These are phyloP conservation scores for Andrena fulva DNA, from an alignment of 2,888 invertebrate genomes.

Conservation along the genomic window DNA sequence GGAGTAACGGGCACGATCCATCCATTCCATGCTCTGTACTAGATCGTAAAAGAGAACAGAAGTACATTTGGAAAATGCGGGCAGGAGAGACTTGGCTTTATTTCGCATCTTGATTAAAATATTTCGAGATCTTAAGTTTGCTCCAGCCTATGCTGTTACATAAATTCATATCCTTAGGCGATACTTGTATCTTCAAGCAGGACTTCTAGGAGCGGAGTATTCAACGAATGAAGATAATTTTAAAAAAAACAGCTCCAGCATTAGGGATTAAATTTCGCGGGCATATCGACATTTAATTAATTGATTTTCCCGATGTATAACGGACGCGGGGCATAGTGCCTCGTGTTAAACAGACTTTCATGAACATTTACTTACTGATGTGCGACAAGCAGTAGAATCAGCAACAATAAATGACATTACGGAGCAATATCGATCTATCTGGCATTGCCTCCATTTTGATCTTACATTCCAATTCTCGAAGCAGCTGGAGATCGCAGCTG, in stretches of 20 bases:
- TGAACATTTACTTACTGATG: slow-evolving; percentile 62
- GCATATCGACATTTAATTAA: slow-evolving; percentile 26
- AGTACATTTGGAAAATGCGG: not conserved
- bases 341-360: not conserved
- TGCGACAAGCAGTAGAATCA: slow-evolving; percentile 73
- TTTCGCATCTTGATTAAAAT: not conserved
- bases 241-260: slow-evolving; percentile 29
- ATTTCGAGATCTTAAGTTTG: not conserved
- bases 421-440: slow-evolving; percentile 76
- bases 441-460: slow-evolving; percentile 80
- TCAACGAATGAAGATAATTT: slow-evolving; percentile 13
- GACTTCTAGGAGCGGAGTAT: not conserved
- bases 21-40: slow-evolving; percentile 83
- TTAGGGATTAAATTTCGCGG: slow-evolving; percentile 60
- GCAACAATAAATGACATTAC: slow-evolving; percentile 74
- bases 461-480: slow-evolving; percentile 71
- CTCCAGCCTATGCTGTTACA: not conserved
- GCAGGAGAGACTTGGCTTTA: not conserved
- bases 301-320: not conserved
- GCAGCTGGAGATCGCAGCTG: slow-evolving; percentile 60
- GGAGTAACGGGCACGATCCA: slow-evolving; percentile 79
- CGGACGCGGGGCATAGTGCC: not conserved
- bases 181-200: not conserved
- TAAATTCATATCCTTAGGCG: not conserved
- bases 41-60: slow-evolving; percentile 32